These are phyloP conservation scores for Perizoma flavofasciatum DNA, from an alignment of 2,888 invertebrate species.

Conservation along the genomic window DNA sequence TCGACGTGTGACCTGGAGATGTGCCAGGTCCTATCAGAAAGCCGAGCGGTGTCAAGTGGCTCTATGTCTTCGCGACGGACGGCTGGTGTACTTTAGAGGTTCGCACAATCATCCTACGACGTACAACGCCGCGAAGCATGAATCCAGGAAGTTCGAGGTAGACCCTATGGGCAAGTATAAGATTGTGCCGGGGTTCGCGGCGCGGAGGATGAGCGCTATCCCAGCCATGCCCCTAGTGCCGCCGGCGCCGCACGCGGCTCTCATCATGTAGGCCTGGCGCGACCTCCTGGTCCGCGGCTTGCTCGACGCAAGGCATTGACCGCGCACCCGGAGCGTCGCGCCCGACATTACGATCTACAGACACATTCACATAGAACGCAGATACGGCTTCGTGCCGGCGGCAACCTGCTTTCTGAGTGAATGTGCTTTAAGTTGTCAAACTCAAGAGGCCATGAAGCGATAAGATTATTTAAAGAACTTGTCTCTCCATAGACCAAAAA, in stretches of 20 bases:
- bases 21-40: constrained; percentile 79
- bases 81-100: constrained; percentile 76
- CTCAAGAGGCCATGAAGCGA: constrained; percentile 25
- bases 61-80: constrained; percentile 75
- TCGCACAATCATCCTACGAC: constrained; percentile 76
- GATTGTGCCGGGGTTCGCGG: constrained; percentile 64
- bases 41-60: constrained; percentile 79
- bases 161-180: constrained; percentile 81
- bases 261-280: constrained; percentile 81
- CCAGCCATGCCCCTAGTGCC: constrained; percentile 58
- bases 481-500: constrained; percentile 29
- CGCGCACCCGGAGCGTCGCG: constrained; percentile 71
- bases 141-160: constrained; percentile 74
- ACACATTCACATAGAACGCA: background rate
- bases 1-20: constrained; percentile 77
- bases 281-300: constrained; percentile 80
- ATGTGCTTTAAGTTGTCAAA: constrained; percentile 3
- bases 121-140: constrained; percentile 75
- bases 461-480: constrained; percentile 15
- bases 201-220: constrained; percentile 45
- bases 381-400: background rate
- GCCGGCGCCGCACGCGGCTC: constrained; percentile 68
- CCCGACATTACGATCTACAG: constrained; percentile 9
- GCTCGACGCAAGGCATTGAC: constrained; percentile 69
- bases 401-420: constrained; percentile 2